A percentile compares a stretch with the other conserved stretches of the same genome.
Conservation (phyloP, 2,888 invertebrate genomes). For the Sinohyriopsis cumingii region DNA sequence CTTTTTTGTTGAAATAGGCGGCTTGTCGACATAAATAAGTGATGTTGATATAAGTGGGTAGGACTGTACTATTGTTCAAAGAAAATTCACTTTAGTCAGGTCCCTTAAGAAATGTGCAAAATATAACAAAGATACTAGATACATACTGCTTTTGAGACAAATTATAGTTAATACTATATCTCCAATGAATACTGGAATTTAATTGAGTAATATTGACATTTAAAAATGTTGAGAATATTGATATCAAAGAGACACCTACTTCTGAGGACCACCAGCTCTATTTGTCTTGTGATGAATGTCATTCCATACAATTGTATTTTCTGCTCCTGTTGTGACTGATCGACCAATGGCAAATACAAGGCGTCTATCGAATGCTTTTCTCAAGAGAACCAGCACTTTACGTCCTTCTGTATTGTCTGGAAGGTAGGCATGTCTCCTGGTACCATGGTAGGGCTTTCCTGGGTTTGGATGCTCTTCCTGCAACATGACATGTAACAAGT, state of each 20-base stretch:
- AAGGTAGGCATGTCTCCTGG: conserved; percentile 46
- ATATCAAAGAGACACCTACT: conserved; percentile 14
- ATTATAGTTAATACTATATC: too few species aligned
- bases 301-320: conserved; percentile 52
- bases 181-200: too few species aligned
- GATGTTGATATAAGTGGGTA: too few species aligned
- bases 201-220: too few species aligned
- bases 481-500: neutral
- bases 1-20: too few species aligned
- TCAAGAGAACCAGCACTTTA: conserved; percentile 40
- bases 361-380: conserved; percentile 38
- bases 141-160: too few species aligned
- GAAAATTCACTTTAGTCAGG: too few species aligned
- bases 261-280: conserved; percentile 30
- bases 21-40: too few species aligned
- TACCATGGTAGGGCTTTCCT: conserved; percentile 44
- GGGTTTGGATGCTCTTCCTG: conserved; percentile 50
- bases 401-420: conserved; percentile 49
- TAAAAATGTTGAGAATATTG: too few species aligned
- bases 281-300: conserved; percentile 49
- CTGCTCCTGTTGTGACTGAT: conserved; percentile 52
- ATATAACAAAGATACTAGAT: too few species aligned
- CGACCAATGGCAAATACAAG: conserved; percentile 55
- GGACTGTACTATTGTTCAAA: too few species aligned
- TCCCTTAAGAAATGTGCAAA: too few species aligned